Conservation (phyloP, 2,113 vertebrate genomes). For the Carlito syrichta region DNA sequence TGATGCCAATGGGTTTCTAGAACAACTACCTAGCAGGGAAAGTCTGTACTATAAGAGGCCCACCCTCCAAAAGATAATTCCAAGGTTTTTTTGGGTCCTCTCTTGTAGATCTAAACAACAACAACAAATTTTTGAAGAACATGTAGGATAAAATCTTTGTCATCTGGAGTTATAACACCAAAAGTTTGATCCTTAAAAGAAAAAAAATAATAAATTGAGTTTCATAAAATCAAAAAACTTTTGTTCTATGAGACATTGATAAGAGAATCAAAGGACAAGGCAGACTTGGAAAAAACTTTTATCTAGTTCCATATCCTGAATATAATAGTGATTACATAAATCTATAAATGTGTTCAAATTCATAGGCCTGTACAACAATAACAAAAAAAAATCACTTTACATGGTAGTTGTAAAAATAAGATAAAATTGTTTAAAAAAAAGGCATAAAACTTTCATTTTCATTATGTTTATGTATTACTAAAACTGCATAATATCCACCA, state of each 20-base stretch:
- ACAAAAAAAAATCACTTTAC: background rate
- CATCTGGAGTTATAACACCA: background rate
- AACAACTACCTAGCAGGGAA: too few species aligned
- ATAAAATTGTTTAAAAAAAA: too few species aligned
- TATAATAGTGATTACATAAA: background rate
- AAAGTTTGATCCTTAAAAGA: background rate
- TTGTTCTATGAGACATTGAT: background rate
- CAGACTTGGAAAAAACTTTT: background rate
- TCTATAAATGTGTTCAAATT: background rate
- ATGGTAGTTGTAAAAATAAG: background rate
- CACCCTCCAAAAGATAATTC: too few species aligned
- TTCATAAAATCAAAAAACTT: background rate
- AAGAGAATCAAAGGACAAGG: background rate
- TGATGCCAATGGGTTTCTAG: too few species aligned
- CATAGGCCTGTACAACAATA: background rate
- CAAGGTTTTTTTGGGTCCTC: too few species aligned
- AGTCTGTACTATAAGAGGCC: too few species aligned
- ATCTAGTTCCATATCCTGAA: background rate
- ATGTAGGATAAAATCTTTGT: background rate
- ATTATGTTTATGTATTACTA: background rate
- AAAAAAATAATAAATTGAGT: background rate
- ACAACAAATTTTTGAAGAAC: background rate
- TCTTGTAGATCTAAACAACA: background rate
- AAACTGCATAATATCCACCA: background rate
- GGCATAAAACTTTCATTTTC: background rate